Conservation (phyloP, 2,888 invertebrate genomes). For the Aphidoletes aphidimyza region DNA sequence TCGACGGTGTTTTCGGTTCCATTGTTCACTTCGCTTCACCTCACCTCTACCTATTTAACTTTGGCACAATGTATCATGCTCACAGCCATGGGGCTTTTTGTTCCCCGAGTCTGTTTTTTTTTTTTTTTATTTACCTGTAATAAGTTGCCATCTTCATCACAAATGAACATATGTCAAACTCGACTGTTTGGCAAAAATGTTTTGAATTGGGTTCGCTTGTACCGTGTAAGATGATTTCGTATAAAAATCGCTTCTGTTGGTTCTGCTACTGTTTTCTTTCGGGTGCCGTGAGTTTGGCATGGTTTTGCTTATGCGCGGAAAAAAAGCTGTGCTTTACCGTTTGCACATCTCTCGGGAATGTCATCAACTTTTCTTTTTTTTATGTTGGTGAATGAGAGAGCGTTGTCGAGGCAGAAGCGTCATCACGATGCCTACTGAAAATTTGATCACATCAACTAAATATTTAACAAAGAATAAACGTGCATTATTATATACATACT, state of each 20-base stretch:
- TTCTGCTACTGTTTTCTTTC: too few relatives aligned
- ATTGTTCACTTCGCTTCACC: too few relatives aligned
- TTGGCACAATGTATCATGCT: too few relatives aligned
- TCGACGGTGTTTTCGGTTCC: not conserved
- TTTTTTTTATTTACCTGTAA: not conserved
- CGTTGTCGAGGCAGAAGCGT: not conserved
- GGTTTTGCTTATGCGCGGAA: too few relatives aligned
- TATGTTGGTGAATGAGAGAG: not conserved
- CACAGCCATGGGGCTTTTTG: too few relatives aligned
- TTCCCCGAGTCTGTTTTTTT: not conserved
- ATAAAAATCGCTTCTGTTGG: not conserved
- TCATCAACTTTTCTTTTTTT: not conserved
- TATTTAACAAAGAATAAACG: conserved; percentile 47
- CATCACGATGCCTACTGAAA: conserved; percentile 1
- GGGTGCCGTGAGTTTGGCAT: too few relatives aligned
- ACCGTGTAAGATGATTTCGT: too few relatives aligned
- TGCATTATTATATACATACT: too few relatives aligned
- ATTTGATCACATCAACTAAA: conserved; percentile 44
- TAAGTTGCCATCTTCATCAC: conserved; percentile 40
- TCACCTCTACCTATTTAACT: too few relatives aligned
- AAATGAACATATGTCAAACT: conserved; percentile 37
- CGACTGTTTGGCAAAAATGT: not conserved
- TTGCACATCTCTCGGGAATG: not conserved
- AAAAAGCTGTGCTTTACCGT: too few relatives aligned
- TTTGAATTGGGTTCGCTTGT: not conserved